phyloP scores from a whole-genome alignment of 2,797 vertebrate genomes.

The Australoheros facetus region DNA sequence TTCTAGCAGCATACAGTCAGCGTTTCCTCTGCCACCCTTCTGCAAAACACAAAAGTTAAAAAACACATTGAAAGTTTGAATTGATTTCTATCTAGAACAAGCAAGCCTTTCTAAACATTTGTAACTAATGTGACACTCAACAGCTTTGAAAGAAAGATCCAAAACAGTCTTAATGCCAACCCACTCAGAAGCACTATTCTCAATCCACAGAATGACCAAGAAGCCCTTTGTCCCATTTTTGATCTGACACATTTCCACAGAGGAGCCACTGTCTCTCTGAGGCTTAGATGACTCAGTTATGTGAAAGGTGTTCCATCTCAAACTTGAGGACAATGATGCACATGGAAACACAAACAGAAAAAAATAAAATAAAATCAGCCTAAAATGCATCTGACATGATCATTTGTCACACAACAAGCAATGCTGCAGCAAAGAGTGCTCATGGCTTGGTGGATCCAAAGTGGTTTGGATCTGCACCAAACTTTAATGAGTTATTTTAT shows the following conservation, averaged over 20 bases:
- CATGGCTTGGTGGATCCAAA: no score
- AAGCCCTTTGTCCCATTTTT: neutral
- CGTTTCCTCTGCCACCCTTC: conserved; percentile 19
- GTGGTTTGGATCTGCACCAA: neutral
- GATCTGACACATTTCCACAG: conserved; percentile 15
- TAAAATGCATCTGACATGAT: neutral
- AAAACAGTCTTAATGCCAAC: neutral
- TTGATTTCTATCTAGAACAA: neutral
- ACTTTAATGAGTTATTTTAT: neutral
- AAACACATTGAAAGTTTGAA: neutral
- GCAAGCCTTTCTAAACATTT: neutral
- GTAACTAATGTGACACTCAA: neutral
- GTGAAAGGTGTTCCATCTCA: neutral
- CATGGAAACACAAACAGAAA: conserved; percentile 3
- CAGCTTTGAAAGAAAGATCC: neutral
- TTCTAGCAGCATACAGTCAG: neutral
- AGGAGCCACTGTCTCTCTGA: conserved; percentile 1
- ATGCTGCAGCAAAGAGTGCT: neutral
- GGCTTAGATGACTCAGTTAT: conserved; percentile 1
- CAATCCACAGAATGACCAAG: conserved; percentile 7
- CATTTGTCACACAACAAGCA: neutral
- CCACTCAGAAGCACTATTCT: neutral
- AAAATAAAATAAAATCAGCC: neutral
- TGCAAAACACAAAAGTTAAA: conserved; percentile 36
- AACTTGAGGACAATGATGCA: neutral